Evolutionary conservation across 2,888 invertebrate genomes (phyloP).

Genomic region (Lasioglossum oenotherae): DNA sequence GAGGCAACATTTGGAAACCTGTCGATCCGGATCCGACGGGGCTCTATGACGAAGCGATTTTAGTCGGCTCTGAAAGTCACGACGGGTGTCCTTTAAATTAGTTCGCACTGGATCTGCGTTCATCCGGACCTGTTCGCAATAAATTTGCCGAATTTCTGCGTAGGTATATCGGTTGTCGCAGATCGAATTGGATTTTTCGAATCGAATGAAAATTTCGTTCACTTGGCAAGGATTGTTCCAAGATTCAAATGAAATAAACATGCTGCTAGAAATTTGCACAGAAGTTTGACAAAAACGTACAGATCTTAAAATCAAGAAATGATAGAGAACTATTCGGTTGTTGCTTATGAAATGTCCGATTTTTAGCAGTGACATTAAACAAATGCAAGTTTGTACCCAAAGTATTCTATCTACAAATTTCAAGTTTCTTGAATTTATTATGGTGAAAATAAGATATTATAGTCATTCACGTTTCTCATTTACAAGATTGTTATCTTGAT

Average conservation of each 20-base stretch:
- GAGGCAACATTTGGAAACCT: constrained; percentile 1
- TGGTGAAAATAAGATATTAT: too few relatives aligned
- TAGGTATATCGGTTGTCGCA: not conserved
- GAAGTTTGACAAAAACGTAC: too few relatives aligned
- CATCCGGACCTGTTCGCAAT: not conserved
- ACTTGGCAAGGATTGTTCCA: not conserved
- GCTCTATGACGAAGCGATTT: not conserved
- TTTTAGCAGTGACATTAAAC: too few relatives aligned
- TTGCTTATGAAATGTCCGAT: too few relatives aligned
- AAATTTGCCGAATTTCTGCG: not conserved
- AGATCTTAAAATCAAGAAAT: too few relatives aligned
- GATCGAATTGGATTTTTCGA: not conserved
- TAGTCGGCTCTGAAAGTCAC: not conserved
- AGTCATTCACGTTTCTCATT: too few relatives aligned
- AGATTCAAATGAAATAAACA: not conserved
- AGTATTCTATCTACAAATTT: too few relatives aligned
- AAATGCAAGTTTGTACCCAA: too few relatives aligned
- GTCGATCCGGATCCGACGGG: not conserved
- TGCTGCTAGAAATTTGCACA: too few relatives aligned
- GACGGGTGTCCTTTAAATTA: not conserved
- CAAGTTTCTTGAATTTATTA: too few relatives aligned
- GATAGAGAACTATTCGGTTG: too few relatives aligned
- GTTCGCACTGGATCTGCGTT: not conserved
- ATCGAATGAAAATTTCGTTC: not conserved
- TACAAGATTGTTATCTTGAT: too few relatives aligned